A percentile compares a stretch with the other conserved stretches of the same genome.
These are phyloP conservation scores for Agrotis puta DNA, from an alignment of 2,888 invertebrate species.

Conservation along the genomic window DNA sequence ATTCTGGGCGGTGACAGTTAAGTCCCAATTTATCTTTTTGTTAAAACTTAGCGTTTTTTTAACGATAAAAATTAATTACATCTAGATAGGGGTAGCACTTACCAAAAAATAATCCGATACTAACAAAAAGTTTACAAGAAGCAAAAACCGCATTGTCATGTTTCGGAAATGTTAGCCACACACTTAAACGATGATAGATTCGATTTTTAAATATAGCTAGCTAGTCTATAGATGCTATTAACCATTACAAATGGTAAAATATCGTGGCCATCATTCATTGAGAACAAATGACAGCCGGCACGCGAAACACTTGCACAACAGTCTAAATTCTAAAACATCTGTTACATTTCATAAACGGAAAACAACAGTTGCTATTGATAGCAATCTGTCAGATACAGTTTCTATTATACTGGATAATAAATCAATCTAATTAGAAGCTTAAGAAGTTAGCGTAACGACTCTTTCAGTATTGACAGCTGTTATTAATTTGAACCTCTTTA, in stretches of 20 bases:
- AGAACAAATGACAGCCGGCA: slow-evolving; percentile 47
- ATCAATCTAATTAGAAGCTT: slow-evolving; percentile 66
- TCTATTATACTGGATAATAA: slow-evolving; percentile 67
- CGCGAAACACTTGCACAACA: slow-evolving; percentile 58
- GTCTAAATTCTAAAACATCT: slow-evolving; percentile 55
- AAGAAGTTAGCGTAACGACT: slow-evolving; percentile 61
- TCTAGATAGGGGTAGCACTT: not conserved
- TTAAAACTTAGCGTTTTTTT: too few species aligned
- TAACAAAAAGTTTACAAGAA: not conserved
- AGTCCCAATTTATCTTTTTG: too few species aligned
- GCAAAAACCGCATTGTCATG: not conserved
- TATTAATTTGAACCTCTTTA: slow-evolving; percentile 69
- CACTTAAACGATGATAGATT: slow-evolving; percentile 26
- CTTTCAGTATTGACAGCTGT: slow-evolving; percentile 63
- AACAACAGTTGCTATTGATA: slow-evolving; percentile 62
- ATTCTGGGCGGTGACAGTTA: too few species aligned
- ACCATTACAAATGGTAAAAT: slow-evolving; percentile 35
- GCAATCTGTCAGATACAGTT: slow-evolving; percentile 61
- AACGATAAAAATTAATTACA: too few species aligned
- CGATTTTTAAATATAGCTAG: slow-evolving; percentile 19
- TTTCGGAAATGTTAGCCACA: not conserved
- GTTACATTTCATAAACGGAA: slow-evolving; percentile 63
- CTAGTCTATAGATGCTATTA: slow-evolving; percentile 11
- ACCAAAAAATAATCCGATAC: not conserved
- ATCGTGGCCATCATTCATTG: slow-evolving; percentile 49